Percentiles rank a stretch among this genome's conserved stretches.
These are phyloP conservation scores for Drosophila nebulosa DNA, from an alignment of 1,140 invertebrate genomes.

Conservation along the genomic window DNA sequence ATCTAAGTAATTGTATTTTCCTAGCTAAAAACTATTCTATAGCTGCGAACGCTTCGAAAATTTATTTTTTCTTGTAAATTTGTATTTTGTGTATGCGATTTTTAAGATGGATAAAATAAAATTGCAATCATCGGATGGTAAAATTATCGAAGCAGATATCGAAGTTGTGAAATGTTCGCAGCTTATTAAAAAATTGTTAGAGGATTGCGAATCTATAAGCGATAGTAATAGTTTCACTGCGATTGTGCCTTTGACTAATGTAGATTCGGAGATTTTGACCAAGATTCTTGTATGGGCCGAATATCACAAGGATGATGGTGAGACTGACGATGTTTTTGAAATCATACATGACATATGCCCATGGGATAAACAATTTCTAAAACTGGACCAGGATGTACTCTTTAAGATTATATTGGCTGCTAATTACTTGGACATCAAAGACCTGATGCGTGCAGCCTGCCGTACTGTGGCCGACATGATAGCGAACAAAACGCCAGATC, in stretches of 20 bases:
- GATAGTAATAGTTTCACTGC: conserved; percentile 93
- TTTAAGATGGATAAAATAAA: conserved; percentile 81
- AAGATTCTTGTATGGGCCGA: conserved; percentile 97
- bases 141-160: conserved; percentile 97
- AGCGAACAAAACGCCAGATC: conserved; percentile 96
- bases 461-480: conserved; percentile 99
- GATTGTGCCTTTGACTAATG: conserved; percentile 95
- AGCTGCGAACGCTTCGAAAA: too few relatives aligned
- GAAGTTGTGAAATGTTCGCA: conserved; percentile 98
- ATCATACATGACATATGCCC: conserved; percentile 92
- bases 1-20: too few relatives aligned
- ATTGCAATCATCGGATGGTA: conserved; percentile 96
- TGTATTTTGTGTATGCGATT: background rate
- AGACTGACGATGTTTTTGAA: conserved; percentile 81
- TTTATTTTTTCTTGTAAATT: background rate
- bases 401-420: conserved; percentile 97
- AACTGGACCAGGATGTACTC: conserved; percentile 96
- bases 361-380: conserved; percentile 99
- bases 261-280: conserved; percentile 96
- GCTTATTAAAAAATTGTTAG: conserved; percentile 98
- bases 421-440: conserved; percentile 98
- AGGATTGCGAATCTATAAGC: conserved; percentile 93
- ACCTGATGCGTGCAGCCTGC: conserved; percentile 96
- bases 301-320: conserved; percentile 96
- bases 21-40: too few relatives aligned